Evolutionary conservation across 2,888 invertebrate species (phyloP), one percentile per base, ranked within the genome.

Genomic region (Nematopogon swammerdamellus): DNA sequence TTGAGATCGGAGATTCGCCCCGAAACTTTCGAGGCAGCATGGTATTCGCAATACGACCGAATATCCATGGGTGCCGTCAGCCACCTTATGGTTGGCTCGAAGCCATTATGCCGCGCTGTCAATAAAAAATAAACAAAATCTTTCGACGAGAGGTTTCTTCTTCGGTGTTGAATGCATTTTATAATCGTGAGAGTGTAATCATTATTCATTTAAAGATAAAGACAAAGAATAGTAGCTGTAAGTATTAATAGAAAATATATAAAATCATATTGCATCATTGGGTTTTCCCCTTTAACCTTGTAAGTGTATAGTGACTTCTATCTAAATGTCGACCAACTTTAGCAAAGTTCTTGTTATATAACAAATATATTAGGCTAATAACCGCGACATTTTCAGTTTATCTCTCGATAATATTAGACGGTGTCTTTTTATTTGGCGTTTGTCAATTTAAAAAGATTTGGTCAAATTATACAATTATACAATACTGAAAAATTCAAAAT

Each of bases 221-320:
- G 36, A 36, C 36, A 36, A 36, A 36, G 36, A 36, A 36, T 36
- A 36, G 8, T 36, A 36, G 36, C n/a, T 8, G 8, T 36, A 75
- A 76, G 67, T 67, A 75, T 72, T 70, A 72, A 74, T 72, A 74
- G 72, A 76, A 73, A 18, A 72, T 74, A 75, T 75, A 75, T 74
- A 70, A 72, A 76, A 77, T 69, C 72, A 74, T 77, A 77, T 76
- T 74, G n/a, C n/a, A n/a, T n/a, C n/a, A n/a, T n/a, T n/a, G n/a
- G 75, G 74, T 67, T 72, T 73, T 76, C 69, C n/a, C 77, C 76
- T 75, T 74, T 77, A 76, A 77, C 77, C 77, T 77, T 77, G 77
- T 76, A 72, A 76, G 72, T 76, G 75, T 77, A 77, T 77, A 77
- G 76, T 73, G 75, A 36, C 72, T 72, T 76, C 74, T 76, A 69